A percentile compares a stretch with the other conserved stretches of the same genome.
Evolutionary conservation across 2,797 vertebrate species (phyloP).

Genomic region (Gobionotothen gibberifrons): DNA sequence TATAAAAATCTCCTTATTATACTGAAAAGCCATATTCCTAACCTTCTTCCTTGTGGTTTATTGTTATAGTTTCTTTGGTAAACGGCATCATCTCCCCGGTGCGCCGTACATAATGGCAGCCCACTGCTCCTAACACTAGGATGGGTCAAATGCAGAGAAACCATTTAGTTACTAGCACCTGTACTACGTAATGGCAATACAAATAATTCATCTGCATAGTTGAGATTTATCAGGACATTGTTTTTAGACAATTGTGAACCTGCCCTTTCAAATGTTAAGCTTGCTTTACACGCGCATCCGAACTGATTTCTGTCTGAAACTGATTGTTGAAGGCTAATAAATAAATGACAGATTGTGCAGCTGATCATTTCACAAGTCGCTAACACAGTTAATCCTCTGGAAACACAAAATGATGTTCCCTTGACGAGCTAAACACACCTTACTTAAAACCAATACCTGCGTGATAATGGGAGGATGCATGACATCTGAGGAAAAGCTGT

Average conservation of each 20-base stretch:
- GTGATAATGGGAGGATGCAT: not conserved
- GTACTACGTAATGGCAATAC: too few relatives aligned
- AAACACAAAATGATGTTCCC: slow-evolving; percentile 8
- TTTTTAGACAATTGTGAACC: not conserved
- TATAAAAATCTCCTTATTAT: too few relatives aligned
- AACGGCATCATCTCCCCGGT: too few relatives aligned
- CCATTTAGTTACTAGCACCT: too few relatives aligned
- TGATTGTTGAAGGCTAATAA: slow-evolving; percentile 14
- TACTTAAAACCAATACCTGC: not conserved
- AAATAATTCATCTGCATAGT: not conserved
- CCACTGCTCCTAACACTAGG: too few relatives aligned
- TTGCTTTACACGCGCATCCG: rapidly evolving
- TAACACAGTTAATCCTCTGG: slow-evolving; percentile 23
- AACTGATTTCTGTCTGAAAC: not conserved
- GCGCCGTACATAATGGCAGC: too few relatives aligned
- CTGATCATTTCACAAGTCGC: slow-evolving; percentile 45
- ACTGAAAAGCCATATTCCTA: not conserved
- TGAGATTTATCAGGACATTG: not conserved
- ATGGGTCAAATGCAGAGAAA: too few relatives aligned
- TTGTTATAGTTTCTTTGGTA: not conserved
- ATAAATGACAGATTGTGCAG: slow-evolving; percentile 10
- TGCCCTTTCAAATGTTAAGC: not conserved
- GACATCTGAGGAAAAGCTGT: slow-evolving; percentile 70
- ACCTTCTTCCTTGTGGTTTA: not conserved
- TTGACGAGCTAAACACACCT: not conserved